Percentiles rank a stretch among this genome's conserved stretches.
Conservation (phyloP, 1,140 invertebrate species). For the Tetramorium simillimum region DNA sequence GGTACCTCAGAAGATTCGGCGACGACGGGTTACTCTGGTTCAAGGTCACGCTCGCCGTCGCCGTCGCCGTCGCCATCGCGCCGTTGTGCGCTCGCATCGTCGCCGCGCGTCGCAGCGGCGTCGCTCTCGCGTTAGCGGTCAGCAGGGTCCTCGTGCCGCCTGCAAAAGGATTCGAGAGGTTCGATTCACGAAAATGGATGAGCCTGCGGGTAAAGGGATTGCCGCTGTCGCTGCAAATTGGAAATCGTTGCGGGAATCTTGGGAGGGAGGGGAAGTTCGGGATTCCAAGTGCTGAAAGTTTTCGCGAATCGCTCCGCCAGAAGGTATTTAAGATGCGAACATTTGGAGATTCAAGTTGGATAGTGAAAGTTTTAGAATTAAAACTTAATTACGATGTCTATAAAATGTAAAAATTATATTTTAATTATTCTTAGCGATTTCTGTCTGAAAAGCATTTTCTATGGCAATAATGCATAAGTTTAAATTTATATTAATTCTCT, state of each 20-base stretch:
- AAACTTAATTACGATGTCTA: neutral
- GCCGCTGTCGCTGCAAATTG: neutral
- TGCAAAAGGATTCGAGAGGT: conserved; percentile 51
- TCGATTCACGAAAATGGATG: conserved; percentile 13
- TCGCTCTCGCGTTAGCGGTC: conserved; percentile 76
- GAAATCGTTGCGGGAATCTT: neutral
- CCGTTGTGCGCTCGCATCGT: conserved; percentile 86
- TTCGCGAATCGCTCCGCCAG: neutral
- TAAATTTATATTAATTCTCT: neutral
- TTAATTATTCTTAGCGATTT: neutral
- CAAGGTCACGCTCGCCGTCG: conserved; percentile 75
- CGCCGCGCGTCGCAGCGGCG: conserved; percentile 86
- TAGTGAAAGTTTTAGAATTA: neutral
- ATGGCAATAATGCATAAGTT: neutral
- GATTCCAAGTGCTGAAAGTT: neutral
- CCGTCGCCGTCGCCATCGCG: conserved; percentile 78
- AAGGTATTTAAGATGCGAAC: neutral
- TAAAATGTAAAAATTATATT: neutral
- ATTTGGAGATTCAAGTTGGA: neutral
- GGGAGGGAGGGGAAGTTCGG: neutral
- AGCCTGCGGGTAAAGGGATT: neutral
- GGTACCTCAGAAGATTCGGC: conserved; percentile 82
- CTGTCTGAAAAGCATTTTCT: neutral
- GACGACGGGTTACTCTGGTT: conserved; percentile 81
- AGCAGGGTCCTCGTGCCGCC: conserved; percentile 83